Base-by-base conservation (phyloP, 2,888 invertebrate genomes). In the Lampropteryx suffumata region DNA sequence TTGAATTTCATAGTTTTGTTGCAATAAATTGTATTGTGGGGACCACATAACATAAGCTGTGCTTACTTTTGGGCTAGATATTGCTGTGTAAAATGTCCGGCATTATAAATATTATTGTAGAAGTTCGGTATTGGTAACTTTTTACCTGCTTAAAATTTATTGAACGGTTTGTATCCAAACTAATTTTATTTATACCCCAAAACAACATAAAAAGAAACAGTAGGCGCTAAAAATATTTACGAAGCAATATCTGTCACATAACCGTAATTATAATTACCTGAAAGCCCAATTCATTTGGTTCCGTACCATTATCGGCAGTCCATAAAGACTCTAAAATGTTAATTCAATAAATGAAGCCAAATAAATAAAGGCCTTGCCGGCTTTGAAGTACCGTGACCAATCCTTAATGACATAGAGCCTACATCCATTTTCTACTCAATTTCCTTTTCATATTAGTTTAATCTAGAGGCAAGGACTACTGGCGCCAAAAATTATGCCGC, bases 391-490 rank as follows among this genome's bases (percentile, higher is more conserved):
- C 75, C 87, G 84, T 79, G 77, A 78, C 90, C 71, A 90, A 90
- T 90, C 66, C 82, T 81, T 90, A 90, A 90, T 90, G 90, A 89
- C 87, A 88, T 84, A 83, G 80, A 80, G 69, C 79, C 85, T 85
- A 80, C 76, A 74, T 82, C 89, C 81, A 88, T 90, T 90, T 90
- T 90, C 87, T 90, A 90, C 86, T 78, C 86, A 88, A 90, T 90
- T 90, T 90, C 90, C 89, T 90, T 85, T 90, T 87, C 87, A 79
- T 90, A 90, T 90, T 90, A 90, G 89, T 90, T 89, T 88, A 89
- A 90, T 90, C 86, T 88, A 84, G 71, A 86, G 83, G 82, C 78
- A 87, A 55, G 84, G 90, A 87, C 85, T 88, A 83, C 85, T 89
- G 90, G 90, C 90, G 90, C 90, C 90, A 90, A 90, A 90, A 90